Percentiles rank a stretch among this genome's conserved stretches.
These are phyloP conservation scores for Montipora foliosa DNA, from an alignment of 64 coral and sea anemone species.

Conservation along the genomic window DNA sequence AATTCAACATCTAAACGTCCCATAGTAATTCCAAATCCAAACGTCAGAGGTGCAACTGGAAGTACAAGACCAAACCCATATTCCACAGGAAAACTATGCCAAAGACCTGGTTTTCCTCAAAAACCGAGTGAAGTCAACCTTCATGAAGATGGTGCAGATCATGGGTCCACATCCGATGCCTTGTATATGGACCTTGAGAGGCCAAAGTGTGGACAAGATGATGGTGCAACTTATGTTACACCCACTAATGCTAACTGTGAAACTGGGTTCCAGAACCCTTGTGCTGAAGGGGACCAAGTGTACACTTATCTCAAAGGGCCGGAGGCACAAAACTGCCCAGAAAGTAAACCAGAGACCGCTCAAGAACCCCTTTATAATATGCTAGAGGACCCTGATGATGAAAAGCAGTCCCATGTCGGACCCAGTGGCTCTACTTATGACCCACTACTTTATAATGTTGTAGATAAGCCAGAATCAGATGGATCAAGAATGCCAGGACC, in stretches of 20 bases:
- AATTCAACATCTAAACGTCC: not conserved
- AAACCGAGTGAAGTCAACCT: not conserved
- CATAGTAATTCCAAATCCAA: not conserved
- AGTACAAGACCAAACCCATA: not conserved
- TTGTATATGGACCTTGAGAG: conserved; percentile 19
- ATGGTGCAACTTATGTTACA: not conserved
- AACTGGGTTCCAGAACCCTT: not conserved
- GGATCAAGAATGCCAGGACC: not conserved
- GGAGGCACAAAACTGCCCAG: not conserved
- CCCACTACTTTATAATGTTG: conserved; percentile 7
- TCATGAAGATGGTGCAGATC: conserved; percentile 9
- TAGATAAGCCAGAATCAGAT: conserved; percentile 1
- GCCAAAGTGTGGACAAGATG: not conserved
- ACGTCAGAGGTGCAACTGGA: not conserved
- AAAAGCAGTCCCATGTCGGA: not conserved
- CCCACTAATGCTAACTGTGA: not conserved
- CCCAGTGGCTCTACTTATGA: not conserved
- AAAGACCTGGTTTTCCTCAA: not conserved
- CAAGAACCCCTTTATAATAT: conserved; percentile 23
- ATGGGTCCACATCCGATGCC: not conserved
- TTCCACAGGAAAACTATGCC: not conserved
- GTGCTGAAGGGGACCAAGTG: not conserved
- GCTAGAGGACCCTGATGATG: conserved; percentile 3
- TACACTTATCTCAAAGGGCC: not conserved
- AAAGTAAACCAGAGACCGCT: not conserved